Evolutionary conservation across 2,113 vertebrate species (phyloP).

Genomic region (Elgaria multicarinata): DNA sequence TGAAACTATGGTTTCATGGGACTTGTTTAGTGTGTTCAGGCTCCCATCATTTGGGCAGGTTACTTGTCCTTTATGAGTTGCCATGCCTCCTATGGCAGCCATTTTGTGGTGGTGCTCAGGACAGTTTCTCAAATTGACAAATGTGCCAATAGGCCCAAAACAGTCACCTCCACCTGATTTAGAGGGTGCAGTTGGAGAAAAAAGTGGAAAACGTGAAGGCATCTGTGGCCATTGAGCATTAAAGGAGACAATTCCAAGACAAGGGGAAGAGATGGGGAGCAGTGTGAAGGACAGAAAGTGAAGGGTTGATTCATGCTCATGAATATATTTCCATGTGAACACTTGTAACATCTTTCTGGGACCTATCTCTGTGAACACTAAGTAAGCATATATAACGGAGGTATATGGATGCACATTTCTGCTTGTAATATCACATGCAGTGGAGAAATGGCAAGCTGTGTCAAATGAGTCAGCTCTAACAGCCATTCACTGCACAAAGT

Average conservation of each 20-base stretch:
- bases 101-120: too few species aligned
- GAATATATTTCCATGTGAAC: neutral
- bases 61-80: too few species aligned
- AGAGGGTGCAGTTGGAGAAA: neutral
- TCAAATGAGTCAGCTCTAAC: neutral
- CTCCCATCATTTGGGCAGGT: too few species aligned
- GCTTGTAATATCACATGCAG: neutral
- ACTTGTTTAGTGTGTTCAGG: too few species aligned
- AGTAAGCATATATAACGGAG: neutral
- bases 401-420: neutral
- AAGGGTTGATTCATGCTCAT: neutral
- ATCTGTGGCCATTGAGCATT: constrained; percentile 11
- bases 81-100: too few species aligned
- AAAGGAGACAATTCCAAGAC: neutral
- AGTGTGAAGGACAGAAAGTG: neutral
- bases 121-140: too few species aligned
- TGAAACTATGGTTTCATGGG: too few species aligned
- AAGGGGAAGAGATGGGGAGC: neutral
- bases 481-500: too few species aligned
- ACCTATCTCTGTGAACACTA: neutral
- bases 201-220: neutral
- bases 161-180: too few species aligned
- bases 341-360: neutral
- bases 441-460: neutral
- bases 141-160: too few species aligned